Base-by-base conservation (phyloP, 2,888 invertebrate genomes). In the Synanthedon formicaeformis region DNA sequence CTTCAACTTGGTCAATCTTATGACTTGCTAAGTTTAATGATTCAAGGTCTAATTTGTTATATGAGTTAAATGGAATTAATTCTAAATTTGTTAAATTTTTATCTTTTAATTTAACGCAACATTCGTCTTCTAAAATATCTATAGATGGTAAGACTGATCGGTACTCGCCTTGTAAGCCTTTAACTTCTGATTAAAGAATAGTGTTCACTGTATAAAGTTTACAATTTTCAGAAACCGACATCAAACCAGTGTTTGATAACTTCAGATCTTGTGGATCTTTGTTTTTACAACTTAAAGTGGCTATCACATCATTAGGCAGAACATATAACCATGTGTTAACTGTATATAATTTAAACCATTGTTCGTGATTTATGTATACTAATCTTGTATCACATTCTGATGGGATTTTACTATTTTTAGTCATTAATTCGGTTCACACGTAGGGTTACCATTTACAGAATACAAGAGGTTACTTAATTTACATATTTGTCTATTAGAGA, bases 271-370 rank as follows among this genome's bases (percentile, higher is more conserved):
- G 27, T 13, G 53, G 53, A 52, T 56, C 53, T 41, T 54, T 51
- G 53, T 55, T 56, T 53, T 55, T 56, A 52, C 54, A 56, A 50
- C 13, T 54, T 27, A n/a, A 58, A 6, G 57, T 58, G n/a, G 54
- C 52, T 18, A 56, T 48, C 4, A 51, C 18, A 53, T 54, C 54
- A 3, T n/a, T 52, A 18, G 57, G 55, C 13, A 51, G 34, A 14
- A 59, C 51, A 50, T 45, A 55, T 51, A 57, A 41, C 56, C 53
- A 54, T 48, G 54, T 54, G 53, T 57, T 57, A 27, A 52, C 53
- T 40, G 51, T 41, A 48, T 55, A 14, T 10, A 56, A 14, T 52
- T 55, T 55, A 51, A 55, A 54, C 57, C 55, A 60, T 54, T 56
- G 55, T 50, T 61, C 41, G 3, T 41, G 11, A n/a, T 41, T 41